These are phyloP conservation scores for Atta colombica DNA, from an alignment of 1,140 invertebrate species.

Conservation along the genomic window DNA sequence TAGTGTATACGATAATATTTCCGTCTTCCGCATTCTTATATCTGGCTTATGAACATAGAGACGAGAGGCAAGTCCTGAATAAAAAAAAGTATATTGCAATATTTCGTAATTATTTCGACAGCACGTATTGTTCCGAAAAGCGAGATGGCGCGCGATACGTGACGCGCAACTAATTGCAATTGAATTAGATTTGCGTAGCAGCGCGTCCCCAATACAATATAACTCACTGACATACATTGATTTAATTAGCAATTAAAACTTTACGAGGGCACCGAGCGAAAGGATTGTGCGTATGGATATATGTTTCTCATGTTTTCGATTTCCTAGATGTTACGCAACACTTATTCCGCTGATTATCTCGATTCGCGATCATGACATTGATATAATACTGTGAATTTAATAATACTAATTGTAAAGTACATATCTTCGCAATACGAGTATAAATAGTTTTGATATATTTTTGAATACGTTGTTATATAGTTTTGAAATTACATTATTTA, in stretches of 20 bases:
- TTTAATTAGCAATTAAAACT: conserved; percentile 65
- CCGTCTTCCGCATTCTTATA: not conserved
- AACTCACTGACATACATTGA: conserved; percentile 59
- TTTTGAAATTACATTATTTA: too few relatives aligned
- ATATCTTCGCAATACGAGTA: too few relatives aligned
- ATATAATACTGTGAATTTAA: not conserved
- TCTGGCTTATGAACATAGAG: not conserved
- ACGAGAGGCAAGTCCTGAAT: not conserved
- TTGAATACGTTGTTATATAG: too few relatives aligned
- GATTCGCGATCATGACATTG: not conserved
- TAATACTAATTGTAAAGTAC: too few relatives aligned
- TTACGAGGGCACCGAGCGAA: conserved; percentile 7
- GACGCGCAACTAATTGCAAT: conserved; percentile 51
- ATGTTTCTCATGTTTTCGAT: conserved; percentile 35
- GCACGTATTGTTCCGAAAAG: conserved; percentile 3
- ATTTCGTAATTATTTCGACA: not conserved
- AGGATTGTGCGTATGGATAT: conserved; percentile 7
- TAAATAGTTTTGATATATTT: too few relatives aligned
- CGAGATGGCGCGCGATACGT: not conserved
- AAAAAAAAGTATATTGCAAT: conserved; percentile 13
- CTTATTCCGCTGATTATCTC: conserved; percentile 1
- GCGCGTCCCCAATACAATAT: conserved; percentile 32
- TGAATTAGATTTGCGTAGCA: conserved; percentile 38
- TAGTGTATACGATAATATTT: too few relatives aligned
- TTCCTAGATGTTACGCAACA: not conserved